These are phyloP conservation scores for Chaetogeoica ovagalla DNA, from an alignment of 2,888 invertebrate species.

Conservation along the genomic window DNA sequence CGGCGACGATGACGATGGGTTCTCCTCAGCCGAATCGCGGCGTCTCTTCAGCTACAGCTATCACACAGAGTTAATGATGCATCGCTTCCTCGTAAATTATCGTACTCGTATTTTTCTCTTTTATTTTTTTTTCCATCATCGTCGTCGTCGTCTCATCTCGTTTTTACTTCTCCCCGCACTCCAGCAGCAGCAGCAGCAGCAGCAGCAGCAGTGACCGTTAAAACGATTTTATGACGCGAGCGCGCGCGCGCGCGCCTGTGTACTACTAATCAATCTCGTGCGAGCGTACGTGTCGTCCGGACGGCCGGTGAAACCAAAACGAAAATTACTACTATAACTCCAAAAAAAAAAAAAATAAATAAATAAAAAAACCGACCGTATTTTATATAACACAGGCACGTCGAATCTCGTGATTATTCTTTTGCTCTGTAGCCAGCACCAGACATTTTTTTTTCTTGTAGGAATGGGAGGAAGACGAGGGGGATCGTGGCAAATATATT, in stretches of 20 bases:
- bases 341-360: neutral
- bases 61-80: slow-evolving; percentile 50
- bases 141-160: neutral
- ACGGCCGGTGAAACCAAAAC: neutral
- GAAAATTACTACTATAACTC: too few species aligned
- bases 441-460: too few species aligned
- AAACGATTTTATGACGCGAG: slow-evolving; percentile 46
- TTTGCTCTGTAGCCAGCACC: too few species aligned
- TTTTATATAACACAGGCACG: too few species aligned
- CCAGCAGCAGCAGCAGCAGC: slow-evolving; percentile 15
- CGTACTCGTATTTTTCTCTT: slow-evolving; percentile 31
- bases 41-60: slow-evolving; percentile 10
- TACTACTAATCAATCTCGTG: slow-evolving; percentile 45
- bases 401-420: too few species aligned
- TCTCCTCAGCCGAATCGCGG: slow-evolving; percentile 5
- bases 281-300: slow-evolving; percentile 9
- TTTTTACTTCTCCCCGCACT: neutral
- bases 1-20: slow-evolving; percentile 10
- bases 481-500: too few species aligned
- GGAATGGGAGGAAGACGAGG: too few species aligned
- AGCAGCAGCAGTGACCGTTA: slow-evolving; percentile 22
- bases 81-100: slow-evolving; percentile 52
- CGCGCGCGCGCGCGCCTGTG: slow-evolving; percentile 3
- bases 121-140: neutral
- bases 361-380: too few species aligned